A percentile compares a stretch with the other conserved stretches of the same genome.
phyloP scores from a whole-genome alignment of 2,888 invertebrate genomes.

The Chymomyza caudatula region DNA sequence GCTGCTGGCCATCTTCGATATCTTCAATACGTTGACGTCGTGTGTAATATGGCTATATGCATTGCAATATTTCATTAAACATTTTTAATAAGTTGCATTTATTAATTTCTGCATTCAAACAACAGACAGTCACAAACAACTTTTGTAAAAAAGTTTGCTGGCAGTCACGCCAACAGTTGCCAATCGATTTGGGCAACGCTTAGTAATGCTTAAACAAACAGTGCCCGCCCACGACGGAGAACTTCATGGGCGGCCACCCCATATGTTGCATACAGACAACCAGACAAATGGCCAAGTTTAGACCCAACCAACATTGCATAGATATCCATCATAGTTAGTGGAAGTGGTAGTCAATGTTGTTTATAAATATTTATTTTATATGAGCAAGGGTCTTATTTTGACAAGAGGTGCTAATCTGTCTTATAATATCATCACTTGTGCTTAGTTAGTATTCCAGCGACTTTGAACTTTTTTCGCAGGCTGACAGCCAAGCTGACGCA shows the following conservation, averaged over 20 bases:
- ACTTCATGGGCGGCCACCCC: not conserved
- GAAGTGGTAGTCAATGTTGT: not conserved
- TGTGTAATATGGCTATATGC: not conserved
- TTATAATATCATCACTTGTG: constrained; percentile 28
- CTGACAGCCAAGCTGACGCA: no score
- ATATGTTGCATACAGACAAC: not conserved
- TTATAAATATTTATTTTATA: not conserved
- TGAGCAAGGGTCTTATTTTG: constrained; percentile 10
- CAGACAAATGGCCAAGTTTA: not conserved
- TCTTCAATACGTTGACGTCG: constrained; percentile 7
- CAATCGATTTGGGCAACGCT: constrained; percentile 4
- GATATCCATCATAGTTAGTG: not conserved
- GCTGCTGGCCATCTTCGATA: not conserved
- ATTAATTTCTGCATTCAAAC: constrained; percentile 39
- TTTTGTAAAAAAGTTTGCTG: constrained; percentile 28
- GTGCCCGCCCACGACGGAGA: constrained; percentile 39
- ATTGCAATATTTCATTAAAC: constrained; percentile 3
- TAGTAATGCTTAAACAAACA: constrained; percentile 23
- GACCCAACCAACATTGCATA: not conserved
- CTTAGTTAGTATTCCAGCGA: constrained; percentile 19
- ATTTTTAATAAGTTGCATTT: constrained; percentile 38
- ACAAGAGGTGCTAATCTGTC: constrained; percentile 31
- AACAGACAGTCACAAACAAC: constrained; percentile 5
- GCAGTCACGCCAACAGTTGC: constrained; percentile 42
- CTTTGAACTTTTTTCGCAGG: constrained; percentile 1